Conservation (phyloP, 2,888 invertebrate species). For the Sphecodes monilicornis region DNA sequence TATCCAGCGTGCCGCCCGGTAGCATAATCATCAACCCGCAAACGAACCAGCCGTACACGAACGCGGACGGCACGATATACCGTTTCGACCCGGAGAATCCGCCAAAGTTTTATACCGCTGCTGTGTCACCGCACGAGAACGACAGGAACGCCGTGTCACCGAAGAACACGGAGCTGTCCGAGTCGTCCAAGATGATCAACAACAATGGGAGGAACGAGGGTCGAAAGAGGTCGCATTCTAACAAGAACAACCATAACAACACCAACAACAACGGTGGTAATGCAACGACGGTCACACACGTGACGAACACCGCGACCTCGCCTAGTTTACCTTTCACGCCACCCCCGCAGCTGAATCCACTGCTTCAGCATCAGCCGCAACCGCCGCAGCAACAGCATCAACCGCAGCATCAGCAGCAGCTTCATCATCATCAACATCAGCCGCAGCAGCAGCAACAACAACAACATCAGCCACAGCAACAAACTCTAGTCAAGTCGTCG, state of each 20-base stretch:
- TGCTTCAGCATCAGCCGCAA: constrained; percentile 8
- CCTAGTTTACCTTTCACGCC: constrained; percentile 80
- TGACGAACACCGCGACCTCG: constrained; percentile 81
- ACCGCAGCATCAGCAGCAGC: constrained; percentile 46
- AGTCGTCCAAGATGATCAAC: constrained; percentile 57
- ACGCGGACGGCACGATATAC: constrained; percentile 91
- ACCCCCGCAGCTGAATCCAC: constrained; percentile 50
- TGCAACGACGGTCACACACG: constrained; percentile 49
- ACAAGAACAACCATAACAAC: constrained; percentile 53
- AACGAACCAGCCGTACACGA: constrained; percentile 91
- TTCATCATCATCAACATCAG: constrained; percentile 47
- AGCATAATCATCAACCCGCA: constrained; percentile 95
- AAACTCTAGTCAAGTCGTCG: constrained; percentile 79
- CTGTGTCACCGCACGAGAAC: constrained; percentile 41
- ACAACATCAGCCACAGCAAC: constrained; percentile 67
- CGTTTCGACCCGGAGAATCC: constrained; percentile 91
- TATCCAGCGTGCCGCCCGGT: constrained; percentile 93
- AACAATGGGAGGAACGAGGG: constrained; percentile 62
- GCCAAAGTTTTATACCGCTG: constrained; percentile 83
- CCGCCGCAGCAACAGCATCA: constrained; percentile 53
- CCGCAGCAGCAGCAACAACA: constrained; percentile 38
- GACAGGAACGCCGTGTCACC: constrained; percentile 48
- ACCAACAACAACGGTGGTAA: constrained; percentile 47
- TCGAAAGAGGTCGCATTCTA: constrained; percentile 69
- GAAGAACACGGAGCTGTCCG: constrained; percentile 56